Evolutionary conservation across 35 echinoderm and acorn worm genomes (phyloP).

Genomic region (Stichopus chloronotus): DNA sequence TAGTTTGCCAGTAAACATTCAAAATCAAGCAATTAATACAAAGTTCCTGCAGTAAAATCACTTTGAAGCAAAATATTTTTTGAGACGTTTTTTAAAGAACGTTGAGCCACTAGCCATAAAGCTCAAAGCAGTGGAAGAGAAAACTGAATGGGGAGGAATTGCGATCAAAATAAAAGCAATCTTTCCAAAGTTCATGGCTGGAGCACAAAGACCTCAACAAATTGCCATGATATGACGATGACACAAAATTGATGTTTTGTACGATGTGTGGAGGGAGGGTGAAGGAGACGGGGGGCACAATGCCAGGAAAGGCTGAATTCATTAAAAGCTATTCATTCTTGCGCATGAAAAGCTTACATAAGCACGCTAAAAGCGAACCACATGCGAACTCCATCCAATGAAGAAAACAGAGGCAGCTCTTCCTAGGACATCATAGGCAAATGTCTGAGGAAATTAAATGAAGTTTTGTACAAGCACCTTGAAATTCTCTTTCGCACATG

Average conservation of each 20-base stretch:
- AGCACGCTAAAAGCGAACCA: background rate
- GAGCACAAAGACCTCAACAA: background rate
- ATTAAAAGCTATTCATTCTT: background rate
- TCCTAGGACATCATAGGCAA: constrained; percentile 21
- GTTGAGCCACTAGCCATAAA: background rate
- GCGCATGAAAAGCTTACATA: background rate
- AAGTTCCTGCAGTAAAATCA: too few species aligned
- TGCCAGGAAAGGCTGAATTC: background rate
- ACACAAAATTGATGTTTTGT: constrained; percentile 14
- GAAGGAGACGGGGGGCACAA: background rate
- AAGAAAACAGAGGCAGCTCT: background rate
- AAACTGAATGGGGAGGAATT: background rate
- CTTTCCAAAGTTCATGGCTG: background rate
- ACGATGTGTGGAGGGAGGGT: background rate
- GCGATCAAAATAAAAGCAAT: background rate
- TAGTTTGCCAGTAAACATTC: too few species aligned
- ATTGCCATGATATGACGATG: background rate
- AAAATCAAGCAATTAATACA: too few species aligned
- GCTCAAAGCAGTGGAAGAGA: constrained; percentile 1
- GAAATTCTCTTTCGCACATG: constrained; percentile 25
- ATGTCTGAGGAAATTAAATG: background rate
- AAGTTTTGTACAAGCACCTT: background rate
- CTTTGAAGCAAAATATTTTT: too few species aligned
- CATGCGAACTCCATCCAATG: background rate
- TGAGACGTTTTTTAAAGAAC: background rate